Base-by-base conservation (phyloP, 2,888 invertebrate species). In the Chelonus formosanus region DNA sequence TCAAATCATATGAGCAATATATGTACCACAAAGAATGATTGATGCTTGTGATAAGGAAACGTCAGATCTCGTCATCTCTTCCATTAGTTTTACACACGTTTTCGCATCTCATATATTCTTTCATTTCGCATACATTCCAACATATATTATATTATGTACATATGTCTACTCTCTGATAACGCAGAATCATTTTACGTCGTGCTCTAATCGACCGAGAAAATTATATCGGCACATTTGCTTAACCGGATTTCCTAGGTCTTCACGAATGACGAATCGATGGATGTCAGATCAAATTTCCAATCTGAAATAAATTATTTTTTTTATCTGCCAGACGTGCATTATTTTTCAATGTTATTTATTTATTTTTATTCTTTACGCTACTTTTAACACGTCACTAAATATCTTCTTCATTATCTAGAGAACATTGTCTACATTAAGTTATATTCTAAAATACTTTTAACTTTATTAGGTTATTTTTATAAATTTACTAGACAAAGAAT, bases 201-300 rank as follows among this genome's bases (percentile, higher is more conserved):
- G 65, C 71, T 76, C 74, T 77, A 76, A 76, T 77, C 76, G 72
- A 71, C 72, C 74, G 76, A 73, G 72, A 71, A 77, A 76, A 76
- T 77, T 76, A 75, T 74, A 69, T 74, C 73, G 70, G 68, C 40
- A 58, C 69, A 67, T 64, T 67, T 63, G 36, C 63, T 65, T 60
- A 65, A 62, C 53, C 58, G 65, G 40, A 63, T 57, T 67, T 59
- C 32, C 53, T 36, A 45, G 53, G 56, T 48, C 56, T 43, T 31
- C 40, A 59, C 45, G 36, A 59, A 59, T 64, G 58, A 58, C 57
- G 52, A 64, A 64, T 64, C 63, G 52, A 57, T 59, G 45, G 45
- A 36, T 53, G 31, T 53, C 44, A 43, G 32, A 57, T 35, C 35
- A 57, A 52, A 64, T 58, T n/a, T 43, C 3, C 52, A 45, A 3